phyloP scores from a whole-genome alignment of 2,113 vertebrate species.

The Aepyceros melampus region DNA sequence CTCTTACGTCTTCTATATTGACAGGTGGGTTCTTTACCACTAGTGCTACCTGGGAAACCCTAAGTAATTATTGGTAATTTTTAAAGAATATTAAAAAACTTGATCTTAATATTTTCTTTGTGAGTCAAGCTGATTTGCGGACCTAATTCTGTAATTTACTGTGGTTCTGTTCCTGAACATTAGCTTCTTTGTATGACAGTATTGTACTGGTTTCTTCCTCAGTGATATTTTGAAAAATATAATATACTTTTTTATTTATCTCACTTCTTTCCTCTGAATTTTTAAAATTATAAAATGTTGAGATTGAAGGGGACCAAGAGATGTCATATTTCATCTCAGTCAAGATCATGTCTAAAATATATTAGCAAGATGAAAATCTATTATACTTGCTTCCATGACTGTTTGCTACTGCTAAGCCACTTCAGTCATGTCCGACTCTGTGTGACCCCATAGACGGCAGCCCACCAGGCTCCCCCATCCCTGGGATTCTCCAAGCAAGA shows the following conservation, averaged over 20 bases:
- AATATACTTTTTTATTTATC: not conserved
- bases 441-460: too few species aligned
- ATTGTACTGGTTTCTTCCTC: not conserved
- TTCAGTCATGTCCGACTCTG: too few species aligned
- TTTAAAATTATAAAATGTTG: not conserved
- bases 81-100: not conserved
- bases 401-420: not conserved
- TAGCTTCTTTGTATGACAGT: not conserved
- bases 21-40: not conserved
- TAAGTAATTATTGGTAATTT: not conserved
- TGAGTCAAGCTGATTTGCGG: not conserved
- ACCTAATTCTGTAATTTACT: not conserved
- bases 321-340: not conserved
- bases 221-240: not conserved
- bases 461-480: too few species aligned
- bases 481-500: too few species aligned
- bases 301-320: not conserved
- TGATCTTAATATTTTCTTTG: not conserved
- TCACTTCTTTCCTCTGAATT: not conserved
- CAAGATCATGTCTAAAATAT: not conserved
- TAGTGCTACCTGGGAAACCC: not conserved
- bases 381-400: not conserved
- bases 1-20: not conserved
- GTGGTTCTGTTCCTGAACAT: not conserved
- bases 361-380: not conserved